Conservation (phyloP, 2,113 vertebrate genomes). For the Tympanuchus pallidicinctus region DNA sequence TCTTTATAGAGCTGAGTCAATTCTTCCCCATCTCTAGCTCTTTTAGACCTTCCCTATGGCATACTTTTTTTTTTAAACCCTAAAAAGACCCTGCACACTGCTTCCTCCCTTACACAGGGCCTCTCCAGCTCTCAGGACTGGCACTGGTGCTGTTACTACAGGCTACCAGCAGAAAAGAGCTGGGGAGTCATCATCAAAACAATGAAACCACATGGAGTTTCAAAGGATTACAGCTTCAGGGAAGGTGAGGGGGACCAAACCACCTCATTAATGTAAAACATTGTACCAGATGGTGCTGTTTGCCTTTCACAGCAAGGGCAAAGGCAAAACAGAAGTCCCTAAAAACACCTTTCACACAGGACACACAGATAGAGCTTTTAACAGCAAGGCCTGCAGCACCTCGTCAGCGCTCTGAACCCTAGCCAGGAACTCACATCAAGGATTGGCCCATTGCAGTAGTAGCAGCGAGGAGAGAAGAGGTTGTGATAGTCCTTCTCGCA, state of each 20-base stretch:
- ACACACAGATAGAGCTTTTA: not conserved
- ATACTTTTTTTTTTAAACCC: not conserved
- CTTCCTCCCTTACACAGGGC: conserved; percentile 21
- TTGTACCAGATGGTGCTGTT: not conserved
- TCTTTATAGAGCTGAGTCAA: conserved; percentile 14
- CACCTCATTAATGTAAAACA: not conserved
- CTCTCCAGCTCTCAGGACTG: not conserved
- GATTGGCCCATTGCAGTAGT: conserved; percentile 98
- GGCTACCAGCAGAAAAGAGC: not conserved
- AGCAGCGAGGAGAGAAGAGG: conserved; percentile 96
- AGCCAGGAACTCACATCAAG: conserved; percentile 87
- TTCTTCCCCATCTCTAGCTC: not conserved
- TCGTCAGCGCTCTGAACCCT: not conserved
- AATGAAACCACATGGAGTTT: not conserved
- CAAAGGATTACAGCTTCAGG: not conserved
- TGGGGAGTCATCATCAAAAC: not conserved
- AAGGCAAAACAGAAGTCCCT: not conserved
- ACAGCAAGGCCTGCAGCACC: not conserved
- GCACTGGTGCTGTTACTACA: not conserved
- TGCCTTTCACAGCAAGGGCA: not conserved
- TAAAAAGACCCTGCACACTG: not conserved
- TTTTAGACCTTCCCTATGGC: not conserved
- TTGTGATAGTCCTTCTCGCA: conserved; percentile 97
- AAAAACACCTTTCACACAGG: not conserved
- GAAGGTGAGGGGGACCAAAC: not conserved